Base-by-base conservation (phyloP, 2,888 invertebrate genomes). In the Meloe dianella region DNA sequence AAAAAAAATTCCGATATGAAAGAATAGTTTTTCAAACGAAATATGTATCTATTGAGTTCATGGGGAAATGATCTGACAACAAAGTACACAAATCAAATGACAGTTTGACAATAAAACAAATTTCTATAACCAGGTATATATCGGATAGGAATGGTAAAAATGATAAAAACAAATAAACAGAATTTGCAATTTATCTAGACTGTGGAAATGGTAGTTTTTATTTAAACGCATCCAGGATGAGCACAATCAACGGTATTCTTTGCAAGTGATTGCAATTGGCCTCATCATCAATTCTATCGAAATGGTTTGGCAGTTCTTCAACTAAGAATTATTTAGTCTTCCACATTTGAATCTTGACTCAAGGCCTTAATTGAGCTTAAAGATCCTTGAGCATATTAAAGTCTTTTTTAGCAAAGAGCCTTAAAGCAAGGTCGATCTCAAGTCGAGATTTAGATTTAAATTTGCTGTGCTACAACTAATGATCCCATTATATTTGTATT, bases 31-130 rank as follows among this genome's bases (percentile, higher is more conserved):
- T 22, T 24, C 24, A 7, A 14, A 54, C n/a, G 14, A 27, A 54
- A 27, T 54, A 22, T 51, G 22, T 54, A 54, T 54, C 27, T 27
- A 54, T 54, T 54, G 54, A 27, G 54, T 54, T 27, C 7, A 12
- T n/a, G 10, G 24, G 54, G 51, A 24, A 51, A 51, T 51, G 24
- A 4, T 51, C 12, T 9, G 24, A 24, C 7, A 51, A 10, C 22
- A 51, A 51, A 22, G 14, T 14, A n/a, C 27, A 54, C 24, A 14
- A 54, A 54, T 54, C 54, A 54, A 51, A 27, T 27, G 27, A 54
- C 27, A 54, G 54, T 27, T 27, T 27, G 27, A 54, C 51, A 51
- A 24, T 51, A 22, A 14, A 51, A 51, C 24, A 51, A 51, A 51
- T 51, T 51, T 24, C 24, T 51, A 51, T 22, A 24, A 12, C 24